Base-by-base conservation (phyloP, 2,888 invertebrate species). In the Mythimna impura region DNA sequence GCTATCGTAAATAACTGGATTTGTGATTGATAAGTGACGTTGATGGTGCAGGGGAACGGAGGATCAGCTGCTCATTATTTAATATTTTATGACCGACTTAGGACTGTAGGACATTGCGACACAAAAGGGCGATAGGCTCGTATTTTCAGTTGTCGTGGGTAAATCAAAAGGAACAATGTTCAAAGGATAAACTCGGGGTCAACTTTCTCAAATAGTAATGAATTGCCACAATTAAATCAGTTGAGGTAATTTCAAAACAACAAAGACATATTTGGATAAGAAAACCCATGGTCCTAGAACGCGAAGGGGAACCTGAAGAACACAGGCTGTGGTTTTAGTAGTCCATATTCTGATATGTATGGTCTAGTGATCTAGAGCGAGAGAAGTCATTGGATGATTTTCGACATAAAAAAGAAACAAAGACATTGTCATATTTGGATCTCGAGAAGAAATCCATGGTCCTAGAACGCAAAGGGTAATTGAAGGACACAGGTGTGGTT, bases 1-100 rank as follows among this genome's bases (percentile, higher is more conserved):
- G 76, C 1, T 82, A 80, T 86, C 85, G 83, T 74, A 82, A 80
- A 76, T 86, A 80, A 86, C 76, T 82, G 78, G 75, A 80, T 82
- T 75, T 78, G 75, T 82, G 80, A 80, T 84, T 80, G 86, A 82
- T 77, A 74, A 60, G 78, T 72, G 74, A 81, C 81, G 62, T 83
- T 43, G 64, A 71, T 67, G 64, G 54, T 10, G 20, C 17, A 36
- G 50, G 80, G 63, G 50, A 22, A 1, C n/a, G 54, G n/a, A 30
- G n/a, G 64, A 63, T 75, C 81, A 76, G 80, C 73, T 75, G 80
- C 54, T 64, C 52, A 58, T 34, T 62, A 67, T 78, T 54, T 40
- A 25, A 69, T 69, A 78, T 57, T 68, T 75, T 66, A 80, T 40
- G 62, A 22, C 22, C 52, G 47, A 36, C 79, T 72, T 43, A 63